A percentile compares a stretch with the other conserved stretches of the same genome.
Evolutionary conservation across 2,888 invertebrate species (phyloP).

Genomic region (Nymphalis c-album): DNA sequence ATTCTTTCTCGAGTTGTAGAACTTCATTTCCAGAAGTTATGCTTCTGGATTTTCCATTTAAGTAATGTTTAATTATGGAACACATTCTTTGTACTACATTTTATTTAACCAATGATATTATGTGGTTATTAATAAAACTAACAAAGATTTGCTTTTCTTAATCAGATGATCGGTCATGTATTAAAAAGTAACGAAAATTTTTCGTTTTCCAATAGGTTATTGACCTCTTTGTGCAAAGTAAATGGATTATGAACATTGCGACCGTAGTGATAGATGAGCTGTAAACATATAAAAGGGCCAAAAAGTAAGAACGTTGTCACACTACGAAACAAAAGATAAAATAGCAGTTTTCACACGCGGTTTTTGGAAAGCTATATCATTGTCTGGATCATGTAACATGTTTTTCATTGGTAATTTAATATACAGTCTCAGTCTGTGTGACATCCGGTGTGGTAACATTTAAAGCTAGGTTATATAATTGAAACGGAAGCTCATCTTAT

Average conservation of each 20-base stretch:
- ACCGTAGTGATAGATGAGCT: conserved; percentile 27
- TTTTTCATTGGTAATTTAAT: no score
- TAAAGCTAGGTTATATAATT: no score
- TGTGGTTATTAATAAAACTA: no score
- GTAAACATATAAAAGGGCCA: conserved; percentile 28
- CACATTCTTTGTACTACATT: no score
- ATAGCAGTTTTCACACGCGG: not conserved
- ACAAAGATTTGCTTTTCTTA: no score
- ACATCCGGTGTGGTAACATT: no score
- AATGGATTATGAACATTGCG: conserved; percentile 18
- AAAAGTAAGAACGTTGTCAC: conserved; percentile 22
- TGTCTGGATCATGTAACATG: no score
- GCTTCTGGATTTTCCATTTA: not conserved
- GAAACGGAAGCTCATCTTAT: no score
- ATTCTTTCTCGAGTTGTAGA: not conserved
- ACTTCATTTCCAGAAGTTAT: not conserved
- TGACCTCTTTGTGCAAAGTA: conserved; percentile 15
- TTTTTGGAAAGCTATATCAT: no score
- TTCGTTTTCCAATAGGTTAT: conserved; percentile 2
- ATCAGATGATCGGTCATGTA: not conserved
- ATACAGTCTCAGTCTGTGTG: no score
- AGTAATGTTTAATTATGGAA: not conserved
- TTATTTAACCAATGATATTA: no score
- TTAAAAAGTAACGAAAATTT: not conserved
- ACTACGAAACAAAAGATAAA: not conserved